Evolutionary conservation across 2,113 vertebrate species (phyloP).

Genomic region (Corythoichthys haematopterus): DNA sequence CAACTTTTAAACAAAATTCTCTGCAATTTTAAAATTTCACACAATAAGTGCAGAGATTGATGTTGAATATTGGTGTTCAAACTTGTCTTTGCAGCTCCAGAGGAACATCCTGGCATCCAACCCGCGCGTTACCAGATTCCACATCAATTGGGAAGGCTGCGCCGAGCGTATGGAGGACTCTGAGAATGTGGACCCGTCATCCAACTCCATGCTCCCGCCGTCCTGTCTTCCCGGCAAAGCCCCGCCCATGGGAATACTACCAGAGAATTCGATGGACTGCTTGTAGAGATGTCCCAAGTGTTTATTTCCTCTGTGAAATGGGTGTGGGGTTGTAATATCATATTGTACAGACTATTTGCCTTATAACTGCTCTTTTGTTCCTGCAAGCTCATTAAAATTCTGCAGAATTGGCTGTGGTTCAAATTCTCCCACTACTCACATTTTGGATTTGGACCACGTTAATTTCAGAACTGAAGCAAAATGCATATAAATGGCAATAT

Average conservation of each 20-base stretch:
- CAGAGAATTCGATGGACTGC: constrained; percentile 92
- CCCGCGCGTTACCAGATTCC: constrained; percentile 87
- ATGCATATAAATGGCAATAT: constrained; percentile 30
- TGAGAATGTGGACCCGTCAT: constrained; percentile 81
- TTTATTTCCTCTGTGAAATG: constrained; percentile 22
- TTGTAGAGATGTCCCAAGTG: constrained; percentile 51
- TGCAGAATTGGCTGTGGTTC: background rate
- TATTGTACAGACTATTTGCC: constrained; percentile 49
- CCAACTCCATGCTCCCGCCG: constrained; percentile 76
- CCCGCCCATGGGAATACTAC: constrained; percentile 74
- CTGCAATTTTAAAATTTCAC: background rate
- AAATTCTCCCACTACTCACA: constrained; percentile 20
- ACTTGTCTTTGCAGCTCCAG: constrained; percentile 73
- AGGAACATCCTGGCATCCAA: constrained; percentile 89
- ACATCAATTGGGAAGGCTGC: constrained; percentile 88
- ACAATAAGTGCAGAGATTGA: too few relatives aligned
- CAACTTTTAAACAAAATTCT: background rate
- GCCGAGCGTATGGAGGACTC: constrained; percentile 79
- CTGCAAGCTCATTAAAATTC: constrained; percentile 23
- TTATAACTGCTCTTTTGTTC: constrained; percentile 45
- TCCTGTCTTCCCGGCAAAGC: constrained; percentile 77
- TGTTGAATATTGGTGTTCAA: background rate
- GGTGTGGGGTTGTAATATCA: constrained; percentile 58
- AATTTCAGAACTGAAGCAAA: constrained; percentile 41
- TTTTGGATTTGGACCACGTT: constrained; percentile 22